Evolutionary conservation across 92 coral and sea anemone species (phyloP).

Genomic region (Porites evermanni): DNA sequence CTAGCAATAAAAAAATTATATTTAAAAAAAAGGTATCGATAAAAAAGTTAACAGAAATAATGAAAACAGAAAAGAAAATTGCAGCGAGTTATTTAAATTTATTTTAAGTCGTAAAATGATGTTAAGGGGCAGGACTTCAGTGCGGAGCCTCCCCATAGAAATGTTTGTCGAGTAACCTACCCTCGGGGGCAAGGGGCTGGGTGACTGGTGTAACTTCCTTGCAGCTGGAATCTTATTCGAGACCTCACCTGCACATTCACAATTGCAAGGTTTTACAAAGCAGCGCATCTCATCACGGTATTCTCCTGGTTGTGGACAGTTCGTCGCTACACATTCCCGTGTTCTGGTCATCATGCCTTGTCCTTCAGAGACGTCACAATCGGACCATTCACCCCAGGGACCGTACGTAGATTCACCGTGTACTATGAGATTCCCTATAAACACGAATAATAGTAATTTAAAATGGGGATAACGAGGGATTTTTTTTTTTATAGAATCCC

Average conservation of each 20-base stretch:
- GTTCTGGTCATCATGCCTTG: slow-evolving; percentile 47
- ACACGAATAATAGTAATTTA: background rate
- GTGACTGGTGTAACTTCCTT: background rate
- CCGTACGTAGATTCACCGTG: slow-evolving; percentile 29
- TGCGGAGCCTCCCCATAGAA: no score
- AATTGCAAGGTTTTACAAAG: slow-evolving; percentile 36
- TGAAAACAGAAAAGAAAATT: no score
- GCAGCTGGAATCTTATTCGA: background rate
- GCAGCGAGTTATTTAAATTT: no score
- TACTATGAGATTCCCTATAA: background rate
- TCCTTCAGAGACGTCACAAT: slow-evolving; percentile 57
- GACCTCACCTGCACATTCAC: background rate
- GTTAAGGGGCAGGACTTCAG: no score
- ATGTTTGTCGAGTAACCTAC: no score
- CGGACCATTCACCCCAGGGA: slow-evolving; percentile 66
- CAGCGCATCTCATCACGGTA: slow-evolving; percentile 42
- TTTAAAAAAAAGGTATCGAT: no score
- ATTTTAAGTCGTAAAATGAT: no score
- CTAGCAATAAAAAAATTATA: background rate
- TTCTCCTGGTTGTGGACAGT: slow-evolving; percentile 48
- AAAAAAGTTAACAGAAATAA: no score
- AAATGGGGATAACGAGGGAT: no score
- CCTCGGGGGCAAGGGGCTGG: background rate
- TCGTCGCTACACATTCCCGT: slow-evolving; percentile 40
- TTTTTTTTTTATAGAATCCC: no score